Conservation (phyloP, 2,797 vertebrate species). For the Labroides dimidiatus region DNA sequence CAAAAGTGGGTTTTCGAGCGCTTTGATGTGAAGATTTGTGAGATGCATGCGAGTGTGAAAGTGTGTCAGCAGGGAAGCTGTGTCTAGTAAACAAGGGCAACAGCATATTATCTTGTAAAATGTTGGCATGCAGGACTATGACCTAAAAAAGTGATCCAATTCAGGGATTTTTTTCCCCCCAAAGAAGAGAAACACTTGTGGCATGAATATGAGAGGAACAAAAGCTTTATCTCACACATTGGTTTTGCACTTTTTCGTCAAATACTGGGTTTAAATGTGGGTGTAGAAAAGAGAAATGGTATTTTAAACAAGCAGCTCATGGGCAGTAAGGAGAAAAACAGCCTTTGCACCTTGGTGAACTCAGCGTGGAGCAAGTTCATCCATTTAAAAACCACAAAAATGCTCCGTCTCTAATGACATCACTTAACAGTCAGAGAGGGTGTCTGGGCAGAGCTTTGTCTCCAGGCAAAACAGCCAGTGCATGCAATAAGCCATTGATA, state of each 20-base stretch:
- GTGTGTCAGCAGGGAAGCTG: conserved; percentile 52
- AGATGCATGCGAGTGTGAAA: conserved; percentile 50
- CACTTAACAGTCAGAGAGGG: conserved; percentile 65
- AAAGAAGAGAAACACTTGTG: conserved; percentile 20
- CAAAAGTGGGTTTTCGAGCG: neutral
- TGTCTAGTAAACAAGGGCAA: conserved; percentile 56
- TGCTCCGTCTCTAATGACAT: conserved; percentile 63
- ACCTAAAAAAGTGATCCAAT: conserved; percentile 66
- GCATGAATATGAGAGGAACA: conserved; percentile 30
- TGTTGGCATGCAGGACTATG: conserved; percentile 51
- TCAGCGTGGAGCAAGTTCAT: conserved; percentile 52
- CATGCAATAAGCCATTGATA: conserved; percentile 66
- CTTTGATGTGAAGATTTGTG: conserved; percentile 49
- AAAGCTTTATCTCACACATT: conserved; percentile 27
- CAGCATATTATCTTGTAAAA: conserved; percentile 61
- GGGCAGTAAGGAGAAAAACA: conserved; percentile 31
- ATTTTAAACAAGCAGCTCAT: conserved; percentile 23
- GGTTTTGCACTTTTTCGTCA: neutral
- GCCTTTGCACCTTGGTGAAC: conserved; percentile 62
- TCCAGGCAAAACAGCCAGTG: conserved; percentile 63
- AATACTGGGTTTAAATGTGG: too few relatives aligned
- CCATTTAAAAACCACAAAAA: conserved; percentile 68
- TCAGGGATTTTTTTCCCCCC: conserved; percentile 7
- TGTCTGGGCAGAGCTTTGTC: conserved; percentile 67
- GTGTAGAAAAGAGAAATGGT: conserved; percentile 7